phyloP scores from a whole-genome alignment of 2,113 vertebrate genomes.

The Vulpes vulpes region DNA sequence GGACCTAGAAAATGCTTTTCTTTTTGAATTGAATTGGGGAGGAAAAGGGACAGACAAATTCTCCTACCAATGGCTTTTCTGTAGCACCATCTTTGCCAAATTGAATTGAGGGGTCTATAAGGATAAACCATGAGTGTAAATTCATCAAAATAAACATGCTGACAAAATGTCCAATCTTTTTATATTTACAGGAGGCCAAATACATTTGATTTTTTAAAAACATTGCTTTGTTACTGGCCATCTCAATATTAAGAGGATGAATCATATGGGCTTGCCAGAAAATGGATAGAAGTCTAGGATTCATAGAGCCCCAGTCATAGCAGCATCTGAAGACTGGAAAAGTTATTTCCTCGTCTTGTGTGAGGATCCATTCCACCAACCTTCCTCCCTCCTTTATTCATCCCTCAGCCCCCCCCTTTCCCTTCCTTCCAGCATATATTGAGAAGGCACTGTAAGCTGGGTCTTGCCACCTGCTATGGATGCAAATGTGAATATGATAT shows the following conservation, averaged over 20 bases:
- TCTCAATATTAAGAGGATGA: not conserved
- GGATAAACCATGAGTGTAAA: not conserved
- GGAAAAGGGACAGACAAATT: not conserved
- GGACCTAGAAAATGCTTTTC: not conserved
- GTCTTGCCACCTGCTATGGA: not conserved
- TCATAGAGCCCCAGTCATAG: not conserved
- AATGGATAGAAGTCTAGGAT: not conserved
- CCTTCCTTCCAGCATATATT: not conserved
- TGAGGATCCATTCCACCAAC: not conserved
- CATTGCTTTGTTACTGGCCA: not conserved
- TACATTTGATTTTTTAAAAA: not conserved
- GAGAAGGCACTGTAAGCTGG: not conserved
- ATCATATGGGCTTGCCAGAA: not conserved
- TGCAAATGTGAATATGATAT: not conserved
- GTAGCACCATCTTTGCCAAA: not conserved
- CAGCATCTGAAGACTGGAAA: not conserved
- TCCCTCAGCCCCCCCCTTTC: too few relatives aligned
- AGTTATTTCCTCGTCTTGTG: not conserved
- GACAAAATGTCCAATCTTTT: not conserved
- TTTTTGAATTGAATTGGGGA: not conserved
- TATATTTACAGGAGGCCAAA: not conserved
- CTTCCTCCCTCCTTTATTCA: not conserved
- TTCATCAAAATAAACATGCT: not conserved
- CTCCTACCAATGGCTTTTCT: not conserved
- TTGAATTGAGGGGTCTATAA: not conserved